Evolutionary conservation across 2,797 vertebrate genomes (phyloP), one percentile per base, ranked within the genome.

Genomic region (Hyperoplus immaculatus): DNA sequence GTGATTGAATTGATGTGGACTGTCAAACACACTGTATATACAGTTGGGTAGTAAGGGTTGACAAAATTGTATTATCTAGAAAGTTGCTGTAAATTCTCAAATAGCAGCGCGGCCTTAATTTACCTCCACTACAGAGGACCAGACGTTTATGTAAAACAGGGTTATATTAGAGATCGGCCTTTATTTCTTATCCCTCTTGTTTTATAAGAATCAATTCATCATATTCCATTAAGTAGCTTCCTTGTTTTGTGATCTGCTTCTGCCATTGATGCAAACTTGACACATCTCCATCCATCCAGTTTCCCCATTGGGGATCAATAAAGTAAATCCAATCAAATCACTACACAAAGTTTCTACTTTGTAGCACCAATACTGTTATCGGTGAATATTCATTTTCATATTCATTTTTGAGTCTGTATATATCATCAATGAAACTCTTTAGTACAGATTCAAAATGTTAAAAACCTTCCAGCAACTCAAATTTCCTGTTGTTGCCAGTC

Each of bases 11-110:
- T 59, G 54, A 54, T 55, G 64, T 56, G 50, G 58, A 59, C 29
- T 36, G 72, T 72, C 55, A 57, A 41, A 80, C 50, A 60, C 75
- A 60, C 57, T 75, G 71, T 74, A 65, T 18, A 6, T 18, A 6
- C 38, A 61, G 11, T 49, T 65, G 72, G 39, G 18, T 69, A 65
- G 73, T 68, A 57, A 62, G 38, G 3, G n/a, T 69, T 45, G 43
- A 70, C 45, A 12, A 39, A n/a, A 47, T 18, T 10, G 15, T 38
- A 13, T 18, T 49, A 11, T 50, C 5, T 10, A 6, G 9, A 67
- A 42, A 41, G n/a, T 39, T 61, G 38, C 59, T 64, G 36, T 58
- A 51, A 38, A 29, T 54, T 55, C 46, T 53, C 47, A 50, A 58
- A 47, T 10, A 50, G 51, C n/a, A 51, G 12, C 11, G 13, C 18